These are phyloP conservation scores for Lutjanus argentimaculatus DNA, from an alignment of 2,797 vertebrate species.

Conservation along the genomic window DNA sequence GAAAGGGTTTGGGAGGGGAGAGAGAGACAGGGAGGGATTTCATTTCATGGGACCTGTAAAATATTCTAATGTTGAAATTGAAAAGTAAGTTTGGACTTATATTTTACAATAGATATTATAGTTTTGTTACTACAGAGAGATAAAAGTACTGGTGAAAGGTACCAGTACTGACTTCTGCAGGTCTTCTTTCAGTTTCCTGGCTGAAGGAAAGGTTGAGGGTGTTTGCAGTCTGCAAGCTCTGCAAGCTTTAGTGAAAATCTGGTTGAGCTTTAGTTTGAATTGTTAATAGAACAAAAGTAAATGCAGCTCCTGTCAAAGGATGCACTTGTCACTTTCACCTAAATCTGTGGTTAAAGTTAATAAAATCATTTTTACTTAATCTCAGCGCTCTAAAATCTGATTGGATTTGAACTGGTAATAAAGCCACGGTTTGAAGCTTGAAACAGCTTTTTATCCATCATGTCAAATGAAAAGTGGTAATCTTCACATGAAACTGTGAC, in stretches of 20 bases:
- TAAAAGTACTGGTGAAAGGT: too few species aligned
- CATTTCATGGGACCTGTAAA: too few species aligned
- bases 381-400: neutral
- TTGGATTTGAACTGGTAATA: conserved; percentile 3
- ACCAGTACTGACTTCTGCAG: too few species aligned
- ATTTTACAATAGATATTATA: too few species aligned
- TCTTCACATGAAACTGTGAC: conserved; percentile 9
- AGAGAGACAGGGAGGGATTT: too few species aligned
- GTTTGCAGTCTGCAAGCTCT: too few species aligned
- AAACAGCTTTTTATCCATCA: conserved; percentile 28
- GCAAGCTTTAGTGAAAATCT: neutral
- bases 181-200: too few species aligned
- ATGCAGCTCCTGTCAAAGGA: neutral
- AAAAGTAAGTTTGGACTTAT: too few species aligned
- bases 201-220: too few species aligned
- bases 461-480: conserved; percentile 24
- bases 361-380: neutral
- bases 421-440: neutral
- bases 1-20: too few species aligned
- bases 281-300: neutral
- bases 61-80: too few species aligned
- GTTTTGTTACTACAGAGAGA: too few species aligned
- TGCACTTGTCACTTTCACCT: neutral
- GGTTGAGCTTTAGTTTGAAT: neutral
- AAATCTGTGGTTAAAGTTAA: neutral